A percentile compares a stretch with the other conserved stretches of the same genome.
Evolutionary conservation across 2,797 vertebrate genomes (phyloP).

Genomic region (Oreortyx pictus): DNA sequence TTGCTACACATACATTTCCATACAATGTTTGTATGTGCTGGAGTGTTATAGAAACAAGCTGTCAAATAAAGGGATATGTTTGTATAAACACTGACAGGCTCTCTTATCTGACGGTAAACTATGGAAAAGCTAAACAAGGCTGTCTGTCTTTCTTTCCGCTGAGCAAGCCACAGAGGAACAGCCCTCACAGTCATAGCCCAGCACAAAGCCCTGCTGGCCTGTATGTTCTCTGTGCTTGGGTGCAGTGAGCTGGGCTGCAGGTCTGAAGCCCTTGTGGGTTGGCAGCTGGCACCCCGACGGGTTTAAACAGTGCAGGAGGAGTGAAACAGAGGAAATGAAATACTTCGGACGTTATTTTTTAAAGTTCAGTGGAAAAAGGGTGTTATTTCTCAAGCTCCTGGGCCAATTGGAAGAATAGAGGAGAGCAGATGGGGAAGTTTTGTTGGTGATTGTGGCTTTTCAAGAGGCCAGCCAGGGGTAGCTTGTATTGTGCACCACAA

Average conservation of each 20-base stretch:
- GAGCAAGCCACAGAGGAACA: not conserved
- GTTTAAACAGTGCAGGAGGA: not conserved
- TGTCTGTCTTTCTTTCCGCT: not conserved
- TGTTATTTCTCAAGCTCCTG: not conserved
- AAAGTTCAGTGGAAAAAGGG: not conserved
- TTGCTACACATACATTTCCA: not conserved
- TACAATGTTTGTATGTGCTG: not conserved
- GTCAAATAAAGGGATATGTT: constrained; percentile 42
- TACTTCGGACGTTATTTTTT: not conserved
- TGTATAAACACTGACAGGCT: constrained; percentile 28
- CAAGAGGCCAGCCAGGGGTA: not conserved
- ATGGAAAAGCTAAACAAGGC: not conserved
- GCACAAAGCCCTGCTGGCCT: not conserved
- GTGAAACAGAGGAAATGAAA: not conserved
- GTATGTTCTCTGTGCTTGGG: accelerated
- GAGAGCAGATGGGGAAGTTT: not conserved
- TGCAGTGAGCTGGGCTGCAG: not conserved
- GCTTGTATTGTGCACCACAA: not conserved
- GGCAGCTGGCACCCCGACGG: not conserved
- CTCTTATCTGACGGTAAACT: constrained; percentile 9
- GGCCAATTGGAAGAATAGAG: not conserved
- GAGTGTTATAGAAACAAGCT: constrained; percentile 18
- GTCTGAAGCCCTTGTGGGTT: not conserved
- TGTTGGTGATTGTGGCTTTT: not conserved
- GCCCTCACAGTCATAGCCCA: not conserved